Base-by-base conservation (phyloP, 1,140 invertebrate species). In the Drosophila bocqueti region DNA sequence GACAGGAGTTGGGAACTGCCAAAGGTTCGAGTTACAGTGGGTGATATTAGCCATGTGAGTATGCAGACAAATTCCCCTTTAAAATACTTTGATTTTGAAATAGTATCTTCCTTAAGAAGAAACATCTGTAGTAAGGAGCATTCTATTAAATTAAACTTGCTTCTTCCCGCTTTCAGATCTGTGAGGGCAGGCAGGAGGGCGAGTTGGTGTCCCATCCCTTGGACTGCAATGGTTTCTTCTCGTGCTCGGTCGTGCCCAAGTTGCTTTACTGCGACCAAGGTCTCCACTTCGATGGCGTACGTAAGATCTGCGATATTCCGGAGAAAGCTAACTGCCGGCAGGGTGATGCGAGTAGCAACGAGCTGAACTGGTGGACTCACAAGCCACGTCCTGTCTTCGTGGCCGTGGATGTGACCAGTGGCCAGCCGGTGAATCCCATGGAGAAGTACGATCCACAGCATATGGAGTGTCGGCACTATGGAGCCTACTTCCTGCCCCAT, bases 401-500 rank as follows among this genome's bases (percentile, higher is more conserved):
- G 29, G 86, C 91, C 29, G 74, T 92, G 5, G 86, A 91, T 75
- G 81, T 91, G 43, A 13, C 15, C 16, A 92, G 72, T 15, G 86
- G 87, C 6, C 26, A 60, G 43, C 38, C 64, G 5, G 78, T 92
- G 1, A 75, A 74, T 72, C 87, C 91, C 38, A 79, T 92, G 79
- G 71, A 72, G 10, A 78, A 72, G 26, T 92, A 91, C 54, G 85
- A 92, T 62, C 85, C 91, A 0, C n/a, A 78, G 63, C 49, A 80
- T 4, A 50, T 92, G 1, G 76, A 81, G 16, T 92, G 91, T 21
- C 82, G 83, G 1, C 89, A 92, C n/a, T 85, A 77, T 57, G 91
- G 91, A 2, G 81, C 83, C 38, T 92, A 92, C 72, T 92, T 92
- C 62, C 59, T 92, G 43, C 91, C 91, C 9, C 91, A 92, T 83